Percentiles rank a stretch among this genome's conserved stretches.
Conservation (phyloP, 2,888 invertebrate genomes). For the Troides aeacus region DNA sequence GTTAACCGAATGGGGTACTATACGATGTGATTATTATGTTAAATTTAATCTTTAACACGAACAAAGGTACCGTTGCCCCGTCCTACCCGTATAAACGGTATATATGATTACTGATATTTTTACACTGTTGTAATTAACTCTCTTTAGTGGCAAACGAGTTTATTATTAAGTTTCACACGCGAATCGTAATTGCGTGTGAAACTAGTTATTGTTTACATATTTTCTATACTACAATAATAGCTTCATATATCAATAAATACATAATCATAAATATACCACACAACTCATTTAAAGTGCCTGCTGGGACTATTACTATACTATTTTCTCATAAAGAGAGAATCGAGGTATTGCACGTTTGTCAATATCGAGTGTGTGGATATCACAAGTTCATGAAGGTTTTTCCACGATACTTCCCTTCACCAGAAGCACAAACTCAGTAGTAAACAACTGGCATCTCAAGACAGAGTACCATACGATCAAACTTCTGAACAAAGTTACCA, state of each 20-base stretch:
- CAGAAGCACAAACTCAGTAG: too few relatives aligned
- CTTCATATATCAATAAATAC: background rate
- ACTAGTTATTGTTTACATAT: background rate
- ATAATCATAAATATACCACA: too few relatives aligned
- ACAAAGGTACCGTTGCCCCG: constrained; percentile 36
- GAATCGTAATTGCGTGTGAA: background rate
- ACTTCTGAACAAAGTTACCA: too few relatives aligned
- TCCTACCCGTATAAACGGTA: constrained; percentile 25
- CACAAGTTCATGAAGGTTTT: too few relatives aligned
- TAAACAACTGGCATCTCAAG: too few relatives aligned
- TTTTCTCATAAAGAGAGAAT: too few relatives aligned
- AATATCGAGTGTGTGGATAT: too few relatives aligned
- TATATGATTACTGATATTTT: constrained; percentile 9
- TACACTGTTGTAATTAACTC: constrained; percentile 20
- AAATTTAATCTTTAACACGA: constrained; percentile 50
- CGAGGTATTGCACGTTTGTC: too few relatives aligned
- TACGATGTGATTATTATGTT: constrained; percentile 74
- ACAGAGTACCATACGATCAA: too few relatives aligned
- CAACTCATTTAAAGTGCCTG: too few relatives aligned
- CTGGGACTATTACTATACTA: too few relatives aligned
- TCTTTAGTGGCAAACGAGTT: background rate
- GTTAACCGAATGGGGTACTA: constrained; percentile 55
- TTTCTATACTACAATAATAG: background rate
- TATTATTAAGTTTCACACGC: constrained; percentile 19
- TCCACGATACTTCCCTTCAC: too few relatives aligned